Percentiles rank a stretch among this genome's conserved stretches.
These are phyloP conservation scores for Trachelus stipa DNA, from an alignment of 2,888 invertebrate genomes.

Conservation along the genomic window DNA sequence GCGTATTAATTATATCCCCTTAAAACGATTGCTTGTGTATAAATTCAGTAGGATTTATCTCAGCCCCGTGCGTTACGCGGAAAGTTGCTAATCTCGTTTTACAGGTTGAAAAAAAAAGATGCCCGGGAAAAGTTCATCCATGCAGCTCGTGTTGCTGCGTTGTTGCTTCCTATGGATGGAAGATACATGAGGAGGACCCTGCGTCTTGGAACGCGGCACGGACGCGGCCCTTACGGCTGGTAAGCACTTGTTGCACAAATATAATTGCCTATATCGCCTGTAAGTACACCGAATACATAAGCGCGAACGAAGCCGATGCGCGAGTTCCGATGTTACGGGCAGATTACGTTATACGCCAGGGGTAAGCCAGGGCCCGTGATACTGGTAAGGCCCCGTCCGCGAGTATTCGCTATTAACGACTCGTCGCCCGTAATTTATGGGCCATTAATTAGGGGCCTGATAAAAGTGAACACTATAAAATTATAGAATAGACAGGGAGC, in stretches of 20 bases:
- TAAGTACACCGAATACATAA: constrained; percentile 27
- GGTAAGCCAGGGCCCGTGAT: constrained; percentile 15
- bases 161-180: not conserved
- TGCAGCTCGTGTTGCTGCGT: not conserved
- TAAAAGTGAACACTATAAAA: constrained; percentile 57
- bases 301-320: constrained; percentile 14
- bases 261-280: constrained; percentile 31
- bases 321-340: constrained; percentile 28
- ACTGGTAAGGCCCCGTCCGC: constrained; percentile 19
- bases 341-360: constrained; percentile 28
- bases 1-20: not conserved
- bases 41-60: not conserved
- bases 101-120: not conserved
- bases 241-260: constrained; percentile 36
- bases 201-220: constrained; percentile 1
- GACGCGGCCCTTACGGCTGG: constrained; percentile 11
- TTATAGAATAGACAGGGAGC: constrained; percentile 51
- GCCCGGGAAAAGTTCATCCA: not conserved
- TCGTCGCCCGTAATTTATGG: constrained; percentile 62
- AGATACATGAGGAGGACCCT: not conserved
- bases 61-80: no score
- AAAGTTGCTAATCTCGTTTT: no score
- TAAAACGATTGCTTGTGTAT: not conserved
- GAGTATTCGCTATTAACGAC: constrained; percentile 52
- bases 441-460: constrained; percentile 59